Base-by-base conservation (phyloP, 2,888 invertebrate genomes). In the Plemyria rubiginata region DNA sequence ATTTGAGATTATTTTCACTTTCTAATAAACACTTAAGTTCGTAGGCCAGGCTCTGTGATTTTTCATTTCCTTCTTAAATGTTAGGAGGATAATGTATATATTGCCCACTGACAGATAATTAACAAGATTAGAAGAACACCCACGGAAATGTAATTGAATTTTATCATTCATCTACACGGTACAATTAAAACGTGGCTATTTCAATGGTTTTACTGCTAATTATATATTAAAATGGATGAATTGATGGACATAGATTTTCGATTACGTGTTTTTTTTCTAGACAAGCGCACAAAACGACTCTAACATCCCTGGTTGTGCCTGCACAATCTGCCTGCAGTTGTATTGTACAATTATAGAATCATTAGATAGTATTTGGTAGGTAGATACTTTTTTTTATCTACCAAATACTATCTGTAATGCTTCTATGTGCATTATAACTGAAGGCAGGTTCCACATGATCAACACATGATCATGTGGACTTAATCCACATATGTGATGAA, bases 91-190 rank as follows among this genome's bases (percentile, higher is more conserved):
- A 59, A 62, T 50, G 55, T 53, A 65, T 66, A 64, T n/a, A 64
- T 61, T 67, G 54, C 50, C 59, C 54, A 55, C 52, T 60, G 61
- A 60, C 59, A 60, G 62, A 54, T 46, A 75, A 77, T 60, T 59
- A 69, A 62, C 58, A 54, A 57, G 54, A 76, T 75, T 62, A 66
- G 67, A 70, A 69, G 76, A 73, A 79, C 82, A 81, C 81, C 80
- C 79, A 79, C 77, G 65, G 76, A 67, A 77, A 72, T 70, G 55
- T 80, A 82, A 83, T 82, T 82, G 77, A 84, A 79, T 79, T 72
- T 73, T 78, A 74, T 80, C 75, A 68, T 70, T 73, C 72, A 73
- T 70, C 67, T 55, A 68, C 68, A 68, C 65, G 53, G 56, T 54
- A 65, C 58, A 71, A 66, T 70, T 68, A 67, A 66, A 66, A 66